These are phyloP conservation scores for Oostethus manadensis DNA, from an alignment of 2,113 vertebrate genomes.

Conservation along the genomic window DNA sequence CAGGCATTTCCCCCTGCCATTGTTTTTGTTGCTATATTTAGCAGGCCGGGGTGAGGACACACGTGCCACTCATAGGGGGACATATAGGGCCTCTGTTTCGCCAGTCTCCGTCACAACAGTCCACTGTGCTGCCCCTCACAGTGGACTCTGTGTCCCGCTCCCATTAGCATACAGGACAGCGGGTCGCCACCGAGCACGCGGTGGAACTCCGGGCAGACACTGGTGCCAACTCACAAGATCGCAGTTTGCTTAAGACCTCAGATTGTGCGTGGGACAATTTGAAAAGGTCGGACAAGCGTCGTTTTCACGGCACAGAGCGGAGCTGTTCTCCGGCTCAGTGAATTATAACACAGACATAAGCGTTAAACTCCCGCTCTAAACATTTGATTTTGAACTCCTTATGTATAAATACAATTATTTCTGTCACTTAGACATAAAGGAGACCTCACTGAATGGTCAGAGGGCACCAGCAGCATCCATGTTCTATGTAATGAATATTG, in stretches of 20 bases:
- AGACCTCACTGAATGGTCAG: no score
- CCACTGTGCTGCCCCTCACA: conserved; percentile 60
- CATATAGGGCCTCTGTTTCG: conserved; percentile 59
- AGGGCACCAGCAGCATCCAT: no score
- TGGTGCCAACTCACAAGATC: conserved; percentile 14
- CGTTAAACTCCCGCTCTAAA: conserved; percentile 1
- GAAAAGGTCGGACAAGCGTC: background rate
- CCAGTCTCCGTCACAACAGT: conserved; percentile 51
- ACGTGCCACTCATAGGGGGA: conserved; percentile 49
- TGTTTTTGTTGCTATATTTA: conserved; percentile 65
- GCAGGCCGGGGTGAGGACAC: conserved; percentile 46
- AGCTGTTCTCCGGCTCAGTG: background rate
- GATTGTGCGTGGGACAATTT: conserved; percentile 7
- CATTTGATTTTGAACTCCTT: background rate
- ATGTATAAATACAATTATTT: background rate
- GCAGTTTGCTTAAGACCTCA: conserved; percentile 5
- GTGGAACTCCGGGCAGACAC: conserved; percentile 20
- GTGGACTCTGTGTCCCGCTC: conserved; percentile 52
- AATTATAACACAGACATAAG: background rate
- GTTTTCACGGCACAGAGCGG: background rate
- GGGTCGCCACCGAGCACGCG: conserved; percentile 38
- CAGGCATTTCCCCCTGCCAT: conserved; percentile 43
- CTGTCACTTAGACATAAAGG: no score
- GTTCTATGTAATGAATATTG: no score
- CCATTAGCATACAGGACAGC: conserved; percentile 40